Evolutionary conservation across 2,113 vertebrate genomes (phyloP).

Genomic region (Salvelinus fontinalis): DNA sequence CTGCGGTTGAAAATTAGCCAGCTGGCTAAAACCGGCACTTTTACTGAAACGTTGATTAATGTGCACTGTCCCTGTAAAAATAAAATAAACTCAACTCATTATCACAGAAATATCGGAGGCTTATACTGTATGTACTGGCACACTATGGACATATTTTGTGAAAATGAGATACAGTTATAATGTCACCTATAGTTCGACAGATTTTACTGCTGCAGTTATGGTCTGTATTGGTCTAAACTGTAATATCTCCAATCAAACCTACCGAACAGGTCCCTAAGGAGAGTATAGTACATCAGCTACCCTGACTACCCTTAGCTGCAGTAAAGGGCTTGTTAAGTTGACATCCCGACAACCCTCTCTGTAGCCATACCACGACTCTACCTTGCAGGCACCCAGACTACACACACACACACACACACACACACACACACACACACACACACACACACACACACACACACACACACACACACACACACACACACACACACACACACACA

Average conservation of each 20-base stretch:
- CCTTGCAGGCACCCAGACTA: no score
- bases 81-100: no score
- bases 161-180: background rate
- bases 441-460: no score
- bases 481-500: no score
- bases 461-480: no score
- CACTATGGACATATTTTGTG: background rate
- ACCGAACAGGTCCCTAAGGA: background rate
- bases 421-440: no score
- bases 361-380: constrained; percentile 25
- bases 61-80: no score
- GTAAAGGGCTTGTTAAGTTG: background rate
- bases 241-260: background rate
- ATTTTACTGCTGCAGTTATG: background rate
- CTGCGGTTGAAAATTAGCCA: no score
- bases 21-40: no score
- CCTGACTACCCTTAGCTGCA: background rate
- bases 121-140: background rate
- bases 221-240: background rate
- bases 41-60: no score
- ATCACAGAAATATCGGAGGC: background rate
- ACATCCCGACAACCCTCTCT: constrained; percentile 17
- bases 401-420: no score
- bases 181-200: background rate
- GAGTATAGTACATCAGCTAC: background rate